A percentile compares a stretch with the other conserved stretches of the same genome.
These are phyloP conservation scores for Rhyacophila evoluta DNA, from an alignment of 2,888 invertebrate genomes.

Conservation along the genomic window DNA sequence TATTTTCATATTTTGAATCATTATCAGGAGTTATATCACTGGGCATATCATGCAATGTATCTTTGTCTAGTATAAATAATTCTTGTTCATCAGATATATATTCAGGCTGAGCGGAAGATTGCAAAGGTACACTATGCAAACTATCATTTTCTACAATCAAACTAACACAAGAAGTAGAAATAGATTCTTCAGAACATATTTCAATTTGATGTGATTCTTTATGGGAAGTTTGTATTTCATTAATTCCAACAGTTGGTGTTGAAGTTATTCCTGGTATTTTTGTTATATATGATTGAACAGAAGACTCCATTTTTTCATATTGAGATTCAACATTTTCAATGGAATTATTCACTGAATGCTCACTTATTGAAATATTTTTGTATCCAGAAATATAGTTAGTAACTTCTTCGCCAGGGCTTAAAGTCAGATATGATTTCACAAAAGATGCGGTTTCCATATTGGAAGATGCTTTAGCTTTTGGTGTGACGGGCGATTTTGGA, in stretches of 20 bases:
- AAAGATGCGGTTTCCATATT: slow-evolving; percentile 65
- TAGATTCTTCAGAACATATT: not conserved
- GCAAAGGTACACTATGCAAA: not conserved
- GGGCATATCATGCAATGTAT: not conserved
- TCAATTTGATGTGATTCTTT: not conserved
- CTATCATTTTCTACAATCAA: not conserved
- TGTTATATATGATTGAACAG: not conserved
- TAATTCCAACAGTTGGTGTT: no score
- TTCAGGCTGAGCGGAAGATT: not conserved
- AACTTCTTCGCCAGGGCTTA: slow-evolving; percentile 59
- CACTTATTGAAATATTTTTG: slow-evolving; percentile 26
- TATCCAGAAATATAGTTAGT: slow-evolving; percentile 36
- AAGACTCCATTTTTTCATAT: not conserved
- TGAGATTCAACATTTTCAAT: not conserved
- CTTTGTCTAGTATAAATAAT: not conserved
- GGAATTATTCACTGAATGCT: not conserved
- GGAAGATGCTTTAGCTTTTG: slow-evolving; percentile 56
- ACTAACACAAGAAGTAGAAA: not conserved
- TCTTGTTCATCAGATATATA: not conserved
- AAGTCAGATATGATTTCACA: slow-evolving; percentile 64
- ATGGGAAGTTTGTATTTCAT: not conserved
- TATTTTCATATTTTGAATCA: not conserved
- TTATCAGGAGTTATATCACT: not conserved
- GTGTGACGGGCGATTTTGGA: not conserved
- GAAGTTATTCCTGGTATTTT: not conserved